Percentiles rank a stretch among this genome's conserved stretches.
Conservation (phyloP, 92 coral and sea anemone genomes). For the Zoanthus sansibaricus region DNA sequence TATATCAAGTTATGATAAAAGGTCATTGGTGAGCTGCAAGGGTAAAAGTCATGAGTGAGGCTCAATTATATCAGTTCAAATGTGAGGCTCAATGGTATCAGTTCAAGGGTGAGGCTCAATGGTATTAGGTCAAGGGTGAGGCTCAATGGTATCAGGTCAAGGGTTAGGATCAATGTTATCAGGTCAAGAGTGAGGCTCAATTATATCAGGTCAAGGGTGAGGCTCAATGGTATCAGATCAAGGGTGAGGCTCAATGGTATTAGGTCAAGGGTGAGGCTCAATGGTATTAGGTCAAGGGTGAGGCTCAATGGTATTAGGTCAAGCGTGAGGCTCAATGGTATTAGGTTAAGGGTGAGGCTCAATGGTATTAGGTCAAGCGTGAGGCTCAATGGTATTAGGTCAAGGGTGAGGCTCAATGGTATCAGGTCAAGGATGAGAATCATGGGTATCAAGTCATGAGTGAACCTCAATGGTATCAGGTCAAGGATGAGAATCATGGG, state of each 20-base stretch:
- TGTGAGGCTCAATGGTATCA: neutral
- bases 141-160: neutral
- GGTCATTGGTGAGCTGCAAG: neutral
- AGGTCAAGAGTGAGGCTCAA: too few species aligned
- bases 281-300: neutral
- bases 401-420: neutral
- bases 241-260: too few species aligned
- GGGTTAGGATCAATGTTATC: neutral
- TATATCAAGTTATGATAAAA: too few species aligned
- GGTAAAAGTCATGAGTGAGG: neutral
- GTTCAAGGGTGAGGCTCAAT: neutral
- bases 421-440: too few species aligned
- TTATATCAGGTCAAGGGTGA: too few species aligned
- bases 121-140: neutral
- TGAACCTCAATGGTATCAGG: neutral
- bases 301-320: neutral
- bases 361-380: neutral
- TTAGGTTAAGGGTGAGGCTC: neutral
- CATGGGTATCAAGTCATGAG: neutral
- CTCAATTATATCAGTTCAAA: neutral
- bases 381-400: neutral
- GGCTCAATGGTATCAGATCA: too few species aligned
- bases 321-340: neutral
- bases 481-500: neutral
- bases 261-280: too few species aligned